A percentile compares a stretch with the other conserved stretches of the same genome.
Conservation (phyloP, 2,797 vertebrate species). For the Pseudochirops cupreus region DNA sequence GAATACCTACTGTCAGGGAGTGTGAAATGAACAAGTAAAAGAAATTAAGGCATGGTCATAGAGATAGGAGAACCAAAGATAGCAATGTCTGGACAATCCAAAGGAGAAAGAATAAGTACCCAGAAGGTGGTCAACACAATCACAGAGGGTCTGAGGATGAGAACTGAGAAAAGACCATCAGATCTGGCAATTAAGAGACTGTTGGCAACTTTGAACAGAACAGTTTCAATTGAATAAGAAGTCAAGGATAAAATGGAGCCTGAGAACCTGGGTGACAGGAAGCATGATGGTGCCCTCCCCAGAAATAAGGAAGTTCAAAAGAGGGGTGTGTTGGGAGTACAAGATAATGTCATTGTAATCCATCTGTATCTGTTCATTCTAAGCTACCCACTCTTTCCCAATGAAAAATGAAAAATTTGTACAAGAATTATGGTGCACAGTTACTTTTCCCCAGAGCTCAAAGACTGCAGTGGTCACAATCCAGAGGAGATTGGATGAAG, state of each 20-base stretch:
- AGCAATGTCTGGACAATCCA: neutral
- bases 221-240: neutral
- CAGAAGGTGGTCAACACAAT: neutral
- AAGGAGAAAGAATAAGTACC: neutral
- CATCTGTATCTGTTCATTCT: neutral
- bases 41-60: neutral
- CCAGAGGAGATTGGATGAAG: neutral
- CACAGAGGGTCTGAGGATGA: neutral
- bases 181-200: neutral
- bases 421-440: neutral
- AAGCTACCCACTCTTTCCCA: neutral
- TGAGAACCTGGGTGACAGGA: neutral
- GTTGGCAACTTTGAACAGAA: neutral
- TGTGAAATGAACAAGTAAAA: neutral
- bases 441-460: neutral
- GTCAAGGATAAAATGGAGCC: neutral
- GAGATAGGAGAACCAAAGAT: neutral
- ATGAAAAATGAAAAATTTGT: neutral
- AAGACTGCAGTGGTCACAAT: neutral
- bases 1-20: neutral
- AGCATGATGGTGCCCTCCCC: neutral
- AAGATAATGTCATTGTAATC: neutral
- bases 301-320: neutral
- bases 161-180: neutral
- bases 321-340: neutral